Evolutionary conservation across 1,140 invertebrate species (phyloP).

Genomic region (Drosophila arizonae): DNA sequence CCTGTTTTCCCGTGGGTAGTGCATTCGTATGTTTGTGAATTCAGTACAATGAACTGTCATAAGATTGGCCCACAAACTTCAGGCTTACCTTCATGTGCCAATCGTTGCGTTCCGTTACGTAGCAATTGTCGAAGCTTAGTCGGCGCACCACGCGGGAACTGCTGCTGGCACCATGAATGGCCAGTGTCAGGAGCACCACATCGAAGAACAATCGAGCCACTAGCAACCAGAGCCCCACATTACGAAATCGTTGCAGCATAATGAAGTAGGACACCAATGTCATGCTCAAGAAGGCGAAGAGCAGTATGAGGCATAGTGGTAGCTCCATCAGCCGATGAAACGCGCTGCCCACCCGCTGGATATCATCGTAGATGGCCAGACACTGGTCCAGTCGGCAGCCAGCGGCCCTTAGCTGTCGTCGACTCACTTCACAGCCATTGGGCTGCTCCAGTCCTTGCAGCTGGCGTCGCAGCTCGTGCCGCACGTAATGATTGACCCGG

Average conservation of each 20-base stretch:
- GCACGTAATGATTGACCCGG: conserved; percentile 56
- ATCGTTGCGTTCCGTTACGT: conserved; percentile 45
- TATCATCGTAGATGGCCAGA: conserved; percentile 58
- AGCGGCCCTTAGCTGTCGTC: conserved; percentile 33
- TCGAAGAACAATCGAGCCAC: conserved; percentile 53
- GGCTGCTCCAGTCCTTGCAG: conserved; percentile 52
- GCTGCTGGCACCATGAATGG: conserved; percentile 54
- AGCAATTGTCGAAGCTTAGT: conserved; percentile 59
- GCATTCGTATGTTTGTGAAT: too few species aligned
- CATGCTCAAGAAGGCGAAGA: conserved; percentile 46
- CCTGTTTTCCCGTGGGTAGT: too few species aligned
- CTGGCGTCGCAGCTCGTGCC: conserved; percentile 50
- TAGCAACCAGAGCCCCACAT: conserved; percentile 44
- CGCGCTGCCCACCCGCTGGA: conserved; percentile 41
- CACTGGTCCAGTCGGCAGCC: conserved; percentile 57
- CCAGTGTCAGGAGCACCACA: conserved; percentile 58
- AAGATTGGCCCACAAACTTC: not conserved
- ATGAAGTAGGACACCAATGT: conserved; percentile 49
- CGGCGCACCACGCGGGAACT: conserved; percentile 45
- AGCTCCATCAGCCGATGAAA: conserved; percentile 58
- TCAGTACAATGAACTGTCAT: too few species aligned
- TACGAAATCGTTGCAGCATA: conserved; percentile 21
- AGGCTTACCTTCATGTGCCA: conserved; percentile 55
- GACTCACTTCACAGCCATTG: conserved; percentile 14
- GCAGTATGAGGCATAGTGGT: conserved; percentile 38